Evolutionary conservation across 53 echinoderm and acorn worm genomes (phyloP).

Genomic region (Holothuria scabra): DNA sequence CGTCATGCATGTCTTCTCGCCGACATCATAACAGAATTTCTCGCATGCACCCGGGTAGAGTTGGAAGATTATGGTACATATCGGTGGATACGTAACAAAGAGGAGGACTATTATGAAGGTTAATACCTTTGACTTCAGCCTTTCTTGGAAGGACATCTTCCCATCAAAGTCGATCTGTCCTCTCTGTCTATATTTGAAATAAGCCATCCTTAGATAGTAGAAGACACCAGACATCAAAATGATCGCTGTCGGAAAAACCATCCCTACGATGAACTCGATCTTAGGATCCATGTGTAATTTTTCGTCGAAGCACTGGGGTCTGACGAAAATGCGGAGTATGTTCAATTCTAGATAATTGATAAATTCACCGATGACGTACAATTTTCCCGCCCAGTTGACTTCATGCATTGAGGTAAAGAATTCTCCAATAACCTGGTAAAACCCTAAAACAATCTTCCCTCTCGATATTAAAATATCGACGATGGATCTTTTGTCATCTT

Average conservation of each 20-base stretch:
- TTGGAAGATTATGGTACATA: constrained; percentile 42
- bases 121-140: not conserved
- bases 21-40: constrained; percentile 44
- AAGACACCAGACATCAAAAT: no score
- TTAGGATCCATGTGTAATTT: not conserved
- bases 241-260: not conserved
- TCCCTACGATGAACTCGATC: constrained; percentile 7
- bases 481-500: not conserved
- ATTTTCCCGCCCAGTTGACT: constrained; percentile 4
- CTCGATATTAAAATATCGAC: constrained; percentile 7
- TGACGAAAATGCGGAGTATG: constrained; percentile 1
- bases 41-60: constrained; percentile 57
- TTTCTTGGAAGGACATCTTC: no score
- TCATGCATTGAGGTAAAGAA: constrained; percentile 11
- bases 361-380: not conserved
- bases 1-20: not conserved
- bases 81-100: constrained; percentile 58
- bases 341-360: not conserved
- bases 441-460: constrained; percentile 7
- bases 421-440: constrained; percentile 36
- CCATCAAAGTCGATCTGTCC: no score
- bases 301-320: constrained; percentile 1
- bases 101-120: constrained; percentile 49
- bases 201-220: no score
- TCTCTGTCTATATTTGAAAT: not conserved